Conservation (phyloP, 2,113 vertebrate genomes). For the Catharus bicknelli region DNA sequence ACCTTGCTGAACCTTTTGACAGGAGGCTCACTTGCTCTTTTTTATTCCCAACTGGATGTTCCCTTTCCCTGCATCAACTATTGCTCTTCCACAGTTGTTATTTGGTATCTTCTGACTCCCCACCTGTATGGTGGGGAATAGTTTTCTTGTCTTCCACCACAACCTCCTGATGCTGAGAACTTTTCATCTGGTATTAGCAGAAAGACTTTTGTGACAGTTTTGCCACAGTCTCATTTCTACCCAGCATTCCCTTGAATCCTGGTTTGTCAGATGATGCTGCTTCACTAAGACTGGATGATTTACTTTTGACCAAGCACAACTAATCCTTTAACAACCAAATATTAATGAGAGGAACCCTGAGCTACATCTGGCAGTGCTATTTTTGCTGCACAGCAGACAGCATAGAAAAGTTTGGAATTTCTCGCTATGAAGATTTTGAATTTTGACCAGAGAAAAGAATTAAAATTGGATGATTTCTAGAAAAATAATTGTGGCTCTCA, state of each 20-base stretch:
- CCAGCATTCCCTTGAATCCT: background rate
- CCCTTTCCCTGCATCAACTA: background rate
- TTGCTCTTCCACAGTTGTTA: background rate
- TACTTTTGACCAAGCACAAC: background rate
- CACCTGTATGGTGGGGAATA: background rate
- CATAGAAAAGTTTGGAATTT: background rate
- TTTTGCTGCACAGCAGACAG: background rate
- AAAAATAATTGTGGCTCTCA: background rate
- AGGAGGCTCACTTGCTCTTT: fast-evolving
- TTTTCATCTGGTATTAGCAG: background rate
- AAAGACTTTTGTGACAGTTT: background rate
- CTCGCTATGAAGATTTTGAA: background rate
- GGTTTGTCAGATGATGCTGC: background rate
- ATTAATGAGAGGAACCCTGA: background rate
- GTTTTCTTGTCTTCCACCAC: background rate
- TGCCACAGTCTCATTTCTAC: background rate
- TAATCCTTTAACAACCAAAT: background rate
- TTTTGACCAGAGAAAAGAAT: background rate
- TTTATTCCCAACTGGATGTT: background rate
- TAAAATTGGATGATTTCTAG: background rate
- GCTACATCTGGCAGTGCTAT: background rate
- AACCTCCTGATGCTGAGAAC: background rate
- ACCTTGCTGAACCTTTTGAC: background rate
- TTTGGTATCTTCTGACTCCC: background rate
- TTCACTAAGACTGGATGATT: background rate